Conservation (phyloP, 2,888 invertebrate species). For the Spodoptera exigua region DNA sequence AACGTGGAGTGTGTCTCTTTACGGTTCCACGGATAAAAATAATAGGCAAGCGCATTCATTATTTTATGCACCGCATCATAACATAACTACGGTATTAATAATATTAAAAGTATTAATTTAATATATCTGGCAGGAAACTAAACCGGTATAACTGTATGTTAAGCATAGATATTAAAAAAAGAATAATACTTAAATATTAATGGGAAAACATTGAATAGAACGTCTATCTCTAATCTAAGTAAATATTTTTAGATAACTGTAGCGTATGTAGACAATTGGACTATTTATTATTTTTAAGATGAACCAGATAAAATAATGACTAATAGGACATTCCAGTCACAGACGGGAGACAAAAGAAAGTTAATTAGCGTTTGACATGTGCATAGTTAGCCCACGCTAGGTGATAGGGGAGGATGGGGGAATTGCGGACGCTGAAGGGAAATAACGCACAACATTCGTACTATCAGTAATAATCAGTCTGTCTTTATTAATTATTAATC, state of each 20-base stretch:
- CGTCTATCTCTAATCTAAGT: too few species aligned
- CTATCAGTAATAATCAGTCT: neutral
- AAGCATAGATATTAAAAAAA: constrained; percentile 10
- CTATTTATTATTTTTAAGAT: constrained; percentile 6
- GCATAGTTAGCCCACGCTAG: constrained; percentile 28
- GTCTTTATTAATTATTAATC: too few species aligned
- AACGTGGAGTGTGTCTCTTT: constrained; percentile 24
- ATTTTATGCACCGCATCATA: constrained; percentile 27
- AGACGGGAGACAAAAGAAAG: constrained; percentile 42
- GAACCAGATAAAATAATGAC: constrained; percentile 6
- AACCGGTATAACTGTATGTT: constrained; percentile 9
- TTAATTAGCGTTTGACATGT: constrained; percentile 44
- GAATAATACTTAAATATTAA: neutral
- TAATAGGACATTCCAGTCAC: constrained; percentile 27
- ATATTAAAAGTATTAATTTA: constrained; percentile 43
- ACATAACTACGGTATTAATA: constrained; percentile 31
- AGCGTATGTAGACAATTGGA: constrained; percentile 14
- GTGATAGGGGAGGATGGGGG: constrained; percentile 13
- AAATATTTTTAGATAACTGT: too few species aligned
- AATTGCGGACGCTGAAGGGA: neutral
- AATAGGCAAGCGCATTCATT: constrained; percentile 29
- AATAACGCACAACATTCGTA: neutral
- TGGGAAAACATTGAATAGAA: too few species aligned
- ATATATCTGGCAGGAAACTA: constrained; percentile 7
- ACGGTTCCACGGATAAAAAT: constrained; percentile 43